These are phyloP conservation scores for Helogale parvula DNA, from an alignment of 2,113 vertebrate genomes.

Conservation along the genomic window DNA sequence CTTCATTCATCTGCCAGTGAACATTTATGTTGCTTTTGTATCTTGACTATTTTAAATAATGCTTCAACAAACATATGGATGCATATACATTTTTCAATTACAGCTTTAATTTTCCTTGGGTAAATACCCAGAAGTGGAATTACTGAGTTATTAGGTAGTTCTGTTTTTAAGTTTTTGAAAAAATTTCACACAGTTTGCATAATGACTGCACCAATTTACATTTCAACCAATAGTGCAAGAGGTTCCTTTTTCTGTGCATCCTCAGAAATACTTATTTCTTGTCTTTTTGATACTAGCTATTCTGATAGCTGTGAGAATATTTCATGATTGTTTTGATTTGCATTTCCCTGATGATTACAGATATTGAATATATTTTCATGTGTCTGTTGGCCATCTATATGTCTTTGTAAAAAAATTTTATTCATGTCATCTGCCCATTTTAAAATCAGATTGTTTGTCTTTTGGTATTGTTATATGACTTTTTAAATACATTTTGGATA, in stretches of 20 bases:
- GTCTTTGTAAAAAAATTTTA: neutral
- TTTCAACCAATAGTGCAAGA: neutral
- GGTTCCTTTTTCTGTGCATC: neutral
- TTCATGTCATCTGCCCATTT: neutral
- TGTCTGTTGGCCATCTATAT: neutral
- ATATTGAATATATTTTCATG: neutral
- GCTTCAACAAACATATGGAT: neutral
- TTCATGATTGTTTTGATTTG: neutral
- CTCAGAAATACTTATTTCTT: neutral
- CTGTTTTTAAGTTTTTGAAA: neutral
- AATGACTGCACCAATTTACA: neutral
- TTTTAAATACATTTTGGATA: neutral
- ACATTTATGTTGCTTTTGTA: neutral
- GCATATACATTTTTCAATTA: neutral
- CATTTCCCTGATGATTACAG: neutral
- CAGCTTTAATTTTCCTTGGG: neutral
- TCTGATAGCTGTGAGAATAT: neutral
- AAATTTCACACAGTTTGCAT: neutral
- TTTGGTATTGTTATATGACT: neutral
- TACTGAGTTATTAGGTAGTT: neutral
- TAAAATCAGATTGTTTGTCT: neutral
- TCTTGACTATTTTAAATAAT: neutral
- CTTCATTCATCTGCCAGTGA: neutral
- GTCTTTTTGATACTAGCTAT: neutral
- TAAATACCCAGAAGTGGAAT: neutral